A percentile compares a stretch with the other conserved stretches of the same genome.
Evolutionary conservation across 2,888 invertebrate species (phyloP).

Genomic region (Didymodactylos carnosus): DNA sequence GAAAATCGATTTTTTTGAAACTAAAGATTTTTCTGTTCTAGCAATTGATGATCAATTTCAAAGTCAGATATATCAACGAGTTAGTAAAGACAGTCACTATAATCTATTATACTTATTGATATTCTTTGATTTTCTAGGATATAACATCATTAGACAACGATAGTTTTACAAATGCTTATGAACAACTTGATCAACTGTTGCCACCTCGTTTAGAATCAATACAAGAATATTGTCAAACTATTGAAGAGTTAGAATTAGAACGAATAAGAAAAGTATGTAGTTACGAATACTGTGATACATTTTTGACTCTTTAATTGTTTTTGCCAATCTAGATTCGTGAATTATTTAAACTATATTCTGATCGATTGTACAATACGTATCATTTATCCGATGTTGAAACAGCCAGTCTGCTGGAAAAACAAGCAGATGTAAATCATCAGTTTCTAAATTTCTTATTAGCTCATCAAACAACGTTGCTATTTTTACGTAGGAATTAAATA

Average conservation of each 20-base stretch:
- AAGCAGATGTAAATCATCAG: constrained; percentile 25
- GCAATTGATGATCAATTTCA: not conserved
- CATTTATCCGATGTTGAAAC: constrained; percentile 27
- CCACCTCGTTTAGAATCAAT: not conserved
- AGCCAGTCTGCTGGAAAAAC: constrained; percentile 26
- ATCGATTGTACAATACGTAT: constrained; percentile 24
- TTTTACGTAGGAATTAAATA: constrained; percentile 1
- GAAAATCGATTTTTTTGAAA: too few relatives aligned
- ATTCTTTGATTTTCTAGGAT: not conserved
- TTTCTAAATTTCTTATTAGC: too few relatives aligned
- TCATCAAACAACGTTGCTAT: not conserved
- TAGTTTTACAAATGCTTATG: not conserved
- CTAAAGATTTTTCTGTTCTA: not conserved
- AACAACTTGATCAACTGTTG: not conserved
- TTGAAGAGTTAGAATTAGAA: constrained; percentile 7
- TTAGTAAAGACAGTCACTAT: not conserved
- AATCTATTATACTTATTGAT: not conserved
- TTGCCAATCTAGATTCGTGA: constrained; percentile 20
- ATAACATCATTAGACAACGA: not conserved
- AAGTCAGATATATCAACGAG: not conserved
- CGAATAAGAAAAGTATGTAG: not conserved
- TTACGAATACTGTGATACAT: not conserved
- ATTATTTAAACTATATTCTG: constrained; percentile 24
- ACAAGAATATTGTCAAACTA: constrained; percentile 2
- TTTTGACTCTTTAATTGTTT: not conserved